Evolutionary conservation across 2,797 vertebrate genomes (phyloP).

Genomic region (Gouania willdenowi): DNA sequence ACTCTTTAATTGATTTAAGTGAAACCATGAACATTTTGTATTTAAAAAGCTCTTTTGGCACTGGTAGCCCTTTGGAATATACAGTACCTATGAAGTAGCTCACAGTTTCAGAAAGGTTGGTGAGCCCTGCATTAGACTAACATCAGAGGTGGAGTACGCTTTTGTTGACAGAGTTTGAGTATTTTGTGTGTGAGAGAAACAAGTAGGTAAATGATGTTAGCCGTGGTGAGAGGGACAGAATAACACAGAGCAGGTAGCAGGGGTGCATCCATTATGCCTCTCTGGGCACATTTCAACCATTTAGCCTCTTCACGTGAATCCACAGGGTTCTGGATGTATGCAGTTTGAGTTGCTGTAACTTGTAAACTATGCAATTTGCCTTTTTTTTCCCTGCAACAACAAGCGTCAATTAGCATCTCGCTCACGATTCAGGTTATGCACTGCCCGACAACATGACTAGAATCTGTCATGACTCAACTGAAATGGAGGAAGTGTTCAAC

Average conservation of each 20-base stretch:
- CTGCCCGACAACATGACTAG: slow-evolving; percentile 34
- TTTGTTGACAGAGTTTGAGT: too few species aligned
- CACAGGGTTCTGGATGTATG: slow-evolving; percentile 18
- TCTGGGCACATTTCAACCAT: slow-evolving; percentile 24
- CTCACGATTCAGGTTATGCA: slow-evolving; percentile 45
- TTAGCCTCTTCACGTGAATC: slow-evolving; percentile 40
- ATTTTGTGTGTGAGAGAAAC: slow-evolving; percentile 1
- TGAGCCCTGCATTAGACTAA: too few species aligned
- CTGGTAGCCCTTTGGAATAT: too few species aligned
- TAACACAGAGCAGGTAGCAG: slow-evolving; percentile 15
- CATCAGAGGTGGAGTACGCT: too few species aligned
- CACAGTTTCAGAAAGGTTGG: too few species aligned
- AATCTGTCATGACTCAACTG: slow-evolving; percentile 47
- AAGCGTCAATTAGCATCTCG: slow-evolving; percentile 66
- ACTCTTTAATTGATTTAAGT: too few species aligned
- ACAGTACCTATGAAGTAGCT: too few species aligned
- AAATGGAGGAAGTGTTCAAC: slow-evolving; percentile 36
- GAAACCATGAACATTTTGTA: too few species aligned
- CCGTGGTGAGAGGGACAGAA: slow-evolving; percentile 7
- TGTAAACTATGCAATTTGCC: slow-evolving; percentile 60
- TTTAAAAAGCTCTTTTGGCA: too few species aligned
- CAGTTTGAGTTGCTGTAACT: slow-evolving; percentile 40
- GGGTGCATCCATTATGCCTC: slow-evolving; percentile 34
- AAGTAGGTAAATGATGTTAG: slow-evolving; percentile 27
- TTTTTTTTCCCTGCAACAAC: slow-evolving; percentile 53